These are phyloP conservation scores for Australoheros facetus DNA, from an alignment of 2,797 vertebrate species.

Conservation along the genomic window DNA sequence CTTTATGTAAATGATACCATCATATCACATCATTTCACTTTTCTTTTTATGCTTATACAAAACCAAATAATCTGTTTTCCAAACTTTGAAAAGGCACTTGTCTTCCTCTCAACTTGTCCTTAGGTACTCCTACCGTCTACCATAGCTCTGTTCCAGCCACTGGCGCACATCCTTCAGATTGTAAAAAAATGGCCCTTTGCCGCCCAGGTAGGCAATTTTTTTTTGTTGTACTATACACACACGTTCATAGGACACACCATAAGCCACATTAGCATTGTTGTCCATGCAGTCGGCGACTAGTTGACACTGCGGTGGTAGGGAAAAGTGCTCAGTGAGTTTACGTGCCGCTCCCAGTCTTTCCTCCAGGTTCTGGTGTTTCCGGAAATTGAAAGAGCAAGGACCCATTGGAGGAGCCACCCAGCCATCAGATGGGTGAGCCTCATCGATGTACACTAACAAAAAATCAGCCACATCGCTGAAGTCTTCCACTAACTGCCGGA, in stretches of 20 bases:
- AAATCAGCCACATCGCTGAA: conserved; percentile 95
- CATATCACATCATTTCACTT: conserved; percentile 73
- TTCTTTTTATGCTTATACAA: conserved; percentile 19
- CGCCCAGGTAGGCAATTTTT: conserved; percentile 93
- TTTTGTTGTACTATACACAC: conserved; percentile 94
- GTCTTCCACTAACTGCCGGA: conserved; percentile 94
- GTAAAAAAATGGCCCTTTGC: conserved; percentile 97
- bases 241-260: conserved; percentile 93
- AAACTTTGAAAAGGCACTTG: conserved; percentile 75
- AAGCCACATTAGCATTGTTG: conserved; percentile 95
- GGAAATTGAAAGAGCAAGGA: conserved; percentile 87
- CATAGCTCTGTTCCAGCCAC: conserved; percentile 93
- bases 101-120: conserved; percentile 63
- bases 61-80: conserved; percentile 58
- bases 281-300: conserved; percentile 98
- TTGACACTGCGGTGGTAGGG: conserved; percentile 91
- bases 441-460: conserved; percentile 97
- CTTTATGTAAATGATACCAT: conserved; percentile 51
- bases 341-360: conserved; percentile 91
- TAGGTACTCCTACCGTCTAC: conserved; percentile 81
- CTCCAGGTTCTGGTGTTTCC: conserved; percentile 91
- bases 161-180: conserved; percentile 89
- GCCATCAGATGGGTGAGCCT: conserved; percentile 96
- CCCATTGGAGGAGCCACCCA: conserved; percentile 91
- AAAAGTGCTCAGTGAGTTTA: conserved; percentile 88